phyloP scores from a whole-genome alignment of 2,888 invertebrate species.

The Spodoptera littoralis region DNA sequence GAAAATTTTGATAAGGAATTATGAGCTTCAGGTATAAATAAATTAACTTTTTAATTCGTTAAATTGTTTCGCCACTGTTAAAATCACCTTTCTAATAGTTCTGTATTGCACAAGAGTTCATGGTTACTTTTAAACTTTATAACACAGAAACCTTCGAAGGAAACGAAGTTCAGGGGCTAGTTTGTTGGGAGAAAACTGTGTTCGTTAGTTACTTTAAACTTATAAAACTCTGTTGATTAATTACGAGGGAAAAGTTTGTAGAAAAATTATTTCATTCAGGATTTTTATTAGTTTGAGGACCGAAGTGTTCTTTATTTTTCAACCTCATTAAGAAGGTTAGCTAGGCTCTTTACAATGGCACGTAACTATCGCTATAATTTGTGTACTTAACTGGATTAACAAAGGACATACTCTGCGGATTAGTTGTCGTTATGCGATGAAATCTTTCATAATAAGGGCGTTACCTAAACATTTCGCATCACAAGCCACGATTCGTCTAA shows the following conservation, averaged over 20 bases:
- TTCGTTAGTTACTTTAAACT: slow-evolving; percentile 37
- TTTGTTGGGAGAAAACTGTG: slow-evolving; percentile 35
- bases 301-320: background rate
- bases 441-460: background rate
- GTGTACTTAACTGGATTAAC: too few species aligned
- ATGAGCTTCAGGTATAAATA: too few species aligned
- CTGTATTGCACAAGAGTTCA: too few species aligned
- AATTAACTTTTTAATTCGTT: too few species aligned
- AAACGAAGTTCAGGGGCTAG: slow-evolving; percentile 28
- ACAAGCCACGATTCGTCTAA: slow-evolving; percentile 4
- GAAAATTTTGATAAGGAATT: too few species aligned
- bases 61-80: too few species aligned
- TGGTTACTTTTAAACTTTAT: slow-evolving; percentile 13
- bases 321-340: too few species aligned
- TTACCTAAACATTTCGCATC: too few species aligned
- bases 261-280: slow-evolving; percentile 22
- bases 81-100: too few species aligned
- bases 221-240: slow-evolving; percentile 42
- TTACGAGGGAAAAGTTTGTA: slow-evolving; percentile 23
- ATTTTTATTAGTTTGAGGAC: slow-evolving; percentile 22
- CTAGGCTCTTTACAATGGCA: too few species aligned
- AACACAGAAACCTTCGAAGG: slow-evolving; percentile 15
- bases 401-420: too few species aligned
- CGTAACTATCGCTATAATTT: too few species aligned
- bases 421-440: background rate